Base-by-base conservation (phyloP, 2,888 invertebrate species). In the Conchocele bisecta region DNA sequence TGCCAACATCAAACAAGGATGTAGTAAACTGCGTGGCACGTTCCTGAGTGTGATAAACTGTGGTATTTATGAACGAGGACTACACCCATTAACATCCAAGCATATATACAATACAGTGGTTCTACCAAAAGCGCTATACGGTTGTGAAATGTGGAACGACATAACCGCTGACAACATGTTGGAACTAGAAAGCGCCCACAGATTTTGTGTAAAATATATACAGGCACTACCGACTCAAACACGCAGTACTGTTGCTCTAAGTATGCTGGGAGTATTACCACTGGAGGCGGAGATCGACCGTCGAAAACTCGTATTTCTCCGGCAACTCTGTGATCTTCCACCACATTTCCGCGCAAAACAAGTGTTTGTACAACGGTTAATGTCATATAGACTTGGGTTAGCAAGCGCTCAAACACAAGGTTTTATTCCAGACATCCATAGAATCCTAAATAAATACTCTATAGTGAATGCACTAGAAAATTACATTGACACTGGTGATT, bases 61-160 rank as follows among this genome's bases (percentile, higher is more conserved):
- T 48, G 59, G 46, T 9, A 29, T 58, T 4, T 13, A 4, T 33
- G 17, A 22, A 6, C 37, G 37, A 4, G 17, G 22, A 7, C n/a
- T 59, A 9, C 37, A 35, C 37, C 59, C 59, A 15, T 15, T 35
- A 20, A 35, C 59, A 35, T 17, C 22, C 9, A 15, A 7, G 28
- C 35, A 20, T 5, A 48, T 59, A 20, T 59, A 48, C 31, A 46
- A 59, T 1, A 26, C 48, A 24, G 17, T 48, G 1, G 59, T 59
- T 28, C 35, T 28, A 35, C 59, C 59, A 11, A 48, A 48, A 22
- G 59, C 59, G 1, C 31, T 59, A 17, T 59, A 59, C 31, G 59
- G 59, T 2, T 48, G 59, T 24, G 48, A 59, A 48, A 9, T 24
- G 20, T 59, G 59, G 59, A 20, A 5, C 22, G n/a, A 42, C 7